phyloP scores from a whole-genome alignment of 2,888 invertebrate genomes.

The Tipula lateralis region DNA sequence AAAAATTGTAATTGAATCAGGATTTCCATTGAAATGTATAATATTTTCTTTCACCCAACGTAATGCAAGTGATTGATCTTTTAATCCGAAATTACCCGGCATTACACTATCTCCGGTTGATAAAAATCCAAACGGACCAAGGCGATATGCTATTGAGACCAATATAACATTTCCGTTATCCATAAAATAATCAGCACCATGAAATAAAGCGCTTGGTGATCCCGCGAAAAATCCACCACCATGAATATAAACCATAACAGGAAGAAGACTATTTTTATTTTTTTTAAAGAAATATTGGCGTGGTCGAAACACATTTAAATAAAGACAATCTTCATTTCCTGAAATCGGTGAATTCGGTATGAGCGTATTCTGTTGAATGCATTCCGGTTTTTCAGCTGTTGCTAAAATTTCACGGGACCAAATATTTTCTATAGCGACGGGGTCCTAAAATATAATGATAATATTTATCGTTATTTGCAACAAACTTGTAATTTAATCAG shows the following conservation, averaged over 20 bases:
- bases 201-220: conserved; percentile 44
- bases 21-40: conserved; percentile 49
- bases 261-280: conserved; percentile 36
- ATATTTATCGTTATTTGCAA: background rate
- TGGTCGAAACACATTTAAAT: conserved; percentile 51
- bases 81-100: conserved; percentile 52
- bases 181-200: conserved; percentile 54
- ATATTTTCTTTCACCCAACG: conserved; percentile 51
- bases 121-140: conserved; percentile 48
- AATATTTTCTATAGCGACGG: conserved; percentile 36
- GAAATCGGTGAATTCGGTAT: conserved; percentile 37
- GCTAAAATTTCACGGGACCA: conserved; percentile 41
- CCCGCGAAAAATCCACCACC: conserved; percentile 54
- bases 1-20: conserved; percentile 48
- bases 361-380: conserved; percentile 51
- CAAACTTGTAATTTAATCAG: background rate
- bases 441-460: conserved; percentile 40
- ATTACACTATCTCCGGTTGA: conserved; percentile 50
- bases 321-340: conserved; percentile 52
- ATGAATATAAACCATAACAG: conserved; percentile 54
- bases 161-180: conserved; percentile 50
- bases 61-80: conserved; percentile 51
- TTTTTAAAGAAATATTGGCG: background rate
- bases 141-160: conserved; percentile 51
- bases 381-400: conserved; percentile 43